Conservation (phyloP, 1,140 invertebrate genomes). For the Megalopta genalis region DNA sequence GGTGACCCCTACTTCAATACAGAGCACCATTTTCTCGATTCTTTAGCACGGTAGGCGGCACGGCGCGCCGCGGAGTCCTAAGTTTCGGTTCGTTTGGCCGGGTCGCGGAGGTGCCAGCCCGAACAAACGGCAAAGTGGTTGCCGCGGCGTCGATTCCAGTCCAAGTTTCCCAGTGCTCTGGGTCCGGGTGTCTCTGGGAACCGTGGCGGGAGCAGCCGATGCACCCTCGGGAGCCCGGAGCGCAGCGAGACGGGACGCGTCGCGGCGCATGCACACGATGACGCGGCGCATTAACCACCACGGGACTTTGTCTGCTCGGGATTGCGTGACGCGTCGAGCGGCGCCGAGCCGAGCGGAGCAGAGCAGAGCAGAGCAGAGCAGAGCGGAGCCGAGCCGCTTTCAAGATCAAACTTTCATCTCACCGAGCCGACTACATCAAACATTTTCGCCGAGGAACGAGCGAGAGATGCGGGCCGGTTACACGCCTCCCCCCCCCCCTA, state of each 20-base stretch:
- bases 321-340: conserved; percentile 1
- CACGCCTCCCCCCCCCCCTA: no score
- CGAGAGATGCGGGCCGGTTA: no score
- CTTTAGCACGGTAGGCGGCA: no score
- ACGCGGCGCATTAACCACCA: conserved; percentile 46
- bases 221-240: no score
- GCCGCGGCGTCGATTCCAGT: conserved; percentile 4
- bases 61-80: no score
- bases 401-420: conserved; percentile 41
- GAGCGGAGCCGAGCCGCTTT: not conserved
- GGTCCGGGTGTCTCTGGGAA: no score
- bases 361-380: no score
- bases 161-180: not conserved
- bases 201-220: no score
- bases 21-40: no score
- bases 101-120: conserved; percentile 5
- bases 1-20: no score
- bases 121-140: conserved; percentile 29
- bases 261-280: conserved; percentile 30
- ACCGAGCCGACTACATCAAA: not conserved
- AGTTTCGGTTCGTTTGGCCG: not conserved
- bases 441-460: no score
- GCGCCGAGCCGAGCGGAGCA: no score
- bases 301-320: conserved; percentile 26
- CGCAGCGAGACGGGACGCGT: not conserved